Evolutionary conservation across 2,113 vertebrate genomes (phyloP), one percentile per base, ranked within the genome.

Genomic region (Tinamus guttatus): DNA sequence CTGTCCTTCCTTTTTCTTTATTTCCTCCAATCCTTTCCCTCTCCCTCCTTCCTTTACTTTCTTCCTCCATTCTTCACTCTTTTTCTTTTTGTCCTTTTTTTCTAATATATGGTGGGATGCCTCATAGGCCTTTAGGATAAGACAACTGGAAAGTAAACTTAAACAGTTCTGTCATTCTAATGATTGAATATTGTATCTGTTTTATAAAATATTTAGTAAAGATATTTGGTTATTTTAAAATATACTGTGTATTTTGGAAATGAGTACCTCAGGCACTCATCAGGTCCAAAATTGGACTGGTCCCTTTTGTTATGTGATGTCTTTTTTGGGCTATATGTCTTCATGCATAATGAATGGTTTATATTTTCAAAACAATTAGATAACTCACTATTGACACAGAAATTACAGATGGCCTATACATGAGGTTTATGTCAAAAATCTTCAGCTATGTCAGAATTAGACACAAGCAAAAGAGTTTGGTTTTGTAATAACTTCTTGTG

Each of bases 331-430:
- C 91, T 94, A 89, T 45, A 63, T 82, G 28, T 91, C 60, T 85
- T 94, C 43, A 74, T 82, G 54, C 54, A 82, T 91, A 94, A 95
- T 80, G 60, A 70, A 87, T 79, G 5, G 65, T 52, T 43, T 85
- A 30, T 87, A 87, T 91, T 87, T 97, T 89, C 63, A 82, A 91
- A 93, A 84, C 21, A 91, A 40, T 74, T 85, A 71, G 47, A 41
- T 79, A 65, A 58, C 30, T 94, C 62, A 43, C 69, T 76, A 58
- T 41, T 92, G 89, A 83, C 74, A 95, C 47, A 94, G 58, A 32
- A 92, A 93, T 90, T 95, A 71, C 69, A 84, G 77, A 81, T 92
- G 58, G 77, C 52, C 27, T 71, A 77, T 92, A 36, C 49, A 59
- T 69, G 9, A 92, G 15, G 7, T 70, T 79, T 85, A 82, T 65